phyloP scores from a whole-genome alignment of 2,113 vertebrate species.

The Calonectris borealis region DNA sequence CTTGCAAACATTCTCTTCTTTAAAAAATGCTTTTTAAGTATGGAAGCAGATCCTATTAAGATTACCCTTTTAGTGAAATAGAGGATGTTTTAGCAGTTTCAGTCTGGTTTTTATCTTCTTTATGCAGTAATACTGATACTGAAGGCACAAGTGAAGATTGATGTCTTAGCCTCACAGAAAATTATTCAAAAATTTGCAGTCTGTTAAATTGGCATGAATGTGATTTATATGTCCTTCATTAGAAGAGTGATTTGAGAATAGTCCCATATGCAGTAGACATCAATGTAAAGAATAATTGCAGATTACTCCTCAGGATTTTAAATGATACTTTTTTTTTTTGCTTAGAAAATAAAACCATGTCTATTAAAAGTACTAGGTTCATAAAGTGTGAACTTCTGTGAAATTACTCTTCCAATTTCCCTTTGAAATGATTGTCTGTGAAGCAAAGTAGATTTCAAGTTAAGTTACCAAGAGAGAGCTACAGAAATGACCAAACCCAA shows the following conservation, averaged over 20 bases:
- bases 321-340: neutral
- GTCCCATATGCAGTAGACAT: neutral
- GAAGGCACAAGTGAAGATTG: slow-evolving; percentile 10
- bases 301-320: slow-evolving; percentile 19
- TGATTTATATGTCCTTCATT: slow-evolving; percentile 42
- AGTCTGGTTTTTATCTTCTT: slow-evolving; percentile 17
- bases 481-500: neutral
- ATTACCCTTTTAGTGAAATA: neutral
- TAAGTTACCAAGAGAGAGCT: neutral
- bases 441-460: neutral
- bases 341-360: neutral
- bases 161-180: slow-evolving; percentile 36
- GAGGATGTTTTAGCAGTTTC: neutral
- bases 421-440: neutral
- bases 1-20: neutral
- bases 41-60: neutral
- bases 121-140: slow-evolving; percentile 9
- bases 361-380: neutral
- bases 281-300: slow-evolving; percentile 15
- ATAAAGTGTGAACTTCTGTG: neutral
- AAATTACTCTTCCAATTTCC: neutral
- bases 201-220: neutral
- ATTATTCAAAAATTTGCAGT: slow-evolving; percentile 38
- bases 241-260: slow-evolving; percentile 32
- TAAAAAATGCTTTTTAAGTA: neutral